Percentiles rank a stretch among this genome's conserved stretches.
Evolutionary conservation across 2,888 invertebrate species (phyloP).

Genomic region (Sphecodes monilicornis): DNA sequence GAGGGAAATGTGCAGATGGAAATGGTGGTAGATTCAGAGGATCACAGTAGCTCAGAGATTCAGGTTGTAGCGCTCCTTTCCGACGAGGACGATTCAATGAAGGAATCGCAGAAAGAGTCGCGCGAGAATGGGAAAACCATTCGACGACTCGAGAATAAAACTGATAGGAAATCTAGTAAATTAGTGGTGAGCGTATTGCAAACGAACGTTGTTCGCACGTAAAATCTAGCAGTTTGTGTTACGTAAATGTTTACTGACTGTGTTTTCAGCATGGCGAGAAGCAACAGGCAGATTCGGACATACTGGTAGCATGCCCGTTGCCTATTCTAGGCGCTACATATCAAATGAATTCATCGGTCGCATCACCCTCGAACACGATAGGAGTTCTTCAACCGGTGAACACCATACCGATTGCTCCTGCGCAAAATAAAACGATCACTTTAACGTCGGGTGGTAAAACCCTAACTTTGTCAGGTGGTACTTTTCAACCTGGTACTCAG

Average conservation of each 20-base stretch:
- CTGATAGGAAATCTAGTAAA: slow-evolving; percentile 53
- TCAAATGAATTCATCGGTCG: slow-evolving; percentile 60
- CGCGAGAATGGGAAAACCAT: slow-evolving; percentile 46
- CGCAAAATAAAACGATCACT: slow-evolving; percentile 74
- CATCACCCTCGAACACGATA: slow-evolving; percentile 43
- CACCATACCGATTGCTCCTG: slow-evolving; percentile 70
- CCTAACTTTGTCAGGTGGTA: slow-evolving; percentile 75
- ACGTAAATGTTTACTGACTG: background rate
- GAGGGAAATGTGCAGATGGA: slow-evolving; percentile 76
- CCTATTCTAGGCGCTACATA: slow-evolving; percentile 62
- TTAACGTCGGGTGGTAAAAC: slow-evolving; percentile 75
- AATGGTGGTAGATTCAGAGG: slow-evolving; percentile 76
- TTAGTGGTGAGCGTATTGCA: slow-evolving; percentile 52
- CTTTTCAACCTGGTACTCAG: slow-evolving; percentile 72
- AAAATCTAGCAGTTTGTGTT: background rate
- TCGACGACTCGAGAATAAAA: slow-evolving; percentile 43
- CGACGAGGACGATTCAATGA: slow-evolving; percentile 58
- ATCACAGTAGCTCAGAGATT: slow-evolving; percentile 52
- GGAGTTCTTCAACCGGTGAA: slow-evolving; percentile 66
- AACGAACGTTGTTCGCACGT: background rate
- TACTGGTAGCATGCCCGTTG: slow-evolving; percentile 58
- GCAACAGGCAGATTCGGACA: slow-evolving; percentile 44
- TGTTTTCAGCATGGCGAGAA: slow-evolving; percentile 55
- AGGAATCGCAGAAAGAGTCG: slow-evolving; percentile 48
- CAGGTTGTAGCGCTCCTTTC: slow-evolving; percentile 57